Conservation (phyloP, 2,113 vertebrate genomes). For the Platysteira castanea region DNA sequence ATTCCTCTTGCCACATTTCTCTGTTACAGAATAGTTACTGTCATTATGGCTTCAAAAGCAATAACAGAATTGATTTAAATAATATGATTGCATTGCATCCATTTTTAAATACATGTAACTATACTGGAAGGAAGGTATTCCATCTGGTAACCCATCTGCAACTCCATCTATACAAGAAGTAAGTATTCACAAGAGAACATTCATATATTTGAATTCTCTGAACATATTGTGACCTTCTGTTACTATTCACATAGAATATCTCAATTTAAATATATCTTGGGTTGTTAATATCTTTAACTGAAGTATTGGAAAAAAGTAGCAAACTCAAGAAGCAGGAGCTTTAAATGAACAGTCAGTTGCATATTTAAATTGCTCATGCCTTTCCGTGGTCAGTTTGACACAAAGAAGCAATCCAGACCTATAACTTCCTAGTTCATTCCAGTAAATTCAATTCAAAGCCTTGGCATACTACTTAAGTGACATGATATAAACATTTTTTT, state of each 20-base stretch:
- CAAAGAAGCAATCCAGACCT: background rate
- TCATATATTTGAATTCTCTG: slow-evolving; percentile 43
- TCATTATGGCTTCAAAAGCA: slow-evolving; percentile 36
- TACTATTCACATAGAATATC: slow-evolving; percentile 43
- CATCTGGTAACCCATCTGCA: slow-evolving; percentile 65
- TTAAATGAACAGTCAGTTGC: slow-evolving; percentile 33
- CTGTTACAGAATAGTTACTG: slow-evolving; percentile 15
- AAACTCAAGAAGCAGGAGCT: background rate
- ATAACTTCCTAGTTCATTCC: background rate
- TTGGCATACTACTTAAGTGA: background rate
- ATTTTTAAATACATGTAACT: slow-evolving; percentile 21
- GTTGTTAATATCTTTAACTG: slow-evolving; percentile 46
- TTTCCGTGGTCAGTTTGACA: background rate
- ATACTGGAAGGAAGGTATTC: slow-evolving; percentile 45
- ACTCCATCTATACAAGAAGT: slow-evolving; percentile 15
- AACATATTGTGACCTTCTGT: slow-evolving; percentile 67
- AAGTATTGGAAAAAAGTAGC: background rate
- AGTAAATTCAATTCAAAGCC: background rate
- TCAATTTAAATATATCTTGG: slow-evolving; percentile 10
- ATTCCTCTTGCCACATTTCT: background rate
- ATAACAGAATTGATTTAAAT: slow-evolving; percentile 48
- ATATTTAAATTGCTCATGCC: background rate
- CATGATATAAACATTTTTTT: background rate
- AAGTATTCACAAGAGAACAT: slow-evolving; percentile 59
- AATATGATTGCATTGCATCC: slow-evolving; percentile 8